Evolutionary conservation across 2,888 invertebrate genomes (phyloP), one percentile per base, ranked within the genome.

Genomic region (Lithophane ornitopus): DNA sequence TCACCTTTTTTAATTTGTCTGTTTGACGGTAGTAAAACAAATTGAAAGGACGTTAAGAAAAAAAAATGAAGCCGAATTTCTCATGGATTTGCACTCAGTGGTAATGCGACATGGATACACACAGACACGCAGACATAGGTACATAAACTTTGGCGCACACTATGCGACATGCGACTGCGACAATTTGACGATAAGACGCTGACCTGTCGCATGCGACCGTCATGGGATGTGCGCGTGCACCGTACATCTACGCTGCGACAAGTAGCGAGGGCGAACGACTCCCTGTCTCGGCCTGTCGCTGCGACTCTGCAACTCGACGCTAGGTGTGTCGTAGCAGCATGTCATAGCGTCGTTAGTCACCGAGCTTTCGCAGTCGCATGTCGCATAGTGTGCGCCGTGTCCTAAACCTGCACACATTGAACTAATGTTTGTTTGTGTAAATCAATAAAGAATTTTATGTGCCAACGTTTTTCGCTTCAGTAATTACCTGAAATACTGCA

Each of bases 401-500:
- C 22, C n/a, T 2, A 56, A 39, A 70, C 14, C 6, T 22, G 46
- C 76, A 80, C 65, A 80, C 71, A 76, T 59, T 44, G 28, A 66
- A 56, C 14, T 46, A 41, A 68, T 44, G 65, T 78, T 79, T 82
- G 82, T 77, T 80, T 83, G 78, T 80, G 83, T 82, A 81, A 90
- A 92, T 92, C 89, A 89, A 87, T 88, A 86, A 86, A 84, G 88
- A 87, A 89, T 91, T 89, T 90, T 90, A 91, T 90, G 90, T 88
- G 87, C 86, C 87, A 88, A 89, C 81, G 84, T 90, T 90, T 90
- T 90, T 88, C 85, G 82, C 76, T 85, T 76, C 75, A 87, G 87
- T 90, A 91, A 92, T 92, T 92, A 91, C 89, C 87, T 91, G 89
- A 88, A 91, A 88, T 89, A 87, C 80, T 89, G 88, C 89, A 87